Evolutionary conservation across 1,140 invertebrate species (phyloP), one percentile per base, ranked within the genome.

Genomic region (Hypothenemus hampei): DNA sequence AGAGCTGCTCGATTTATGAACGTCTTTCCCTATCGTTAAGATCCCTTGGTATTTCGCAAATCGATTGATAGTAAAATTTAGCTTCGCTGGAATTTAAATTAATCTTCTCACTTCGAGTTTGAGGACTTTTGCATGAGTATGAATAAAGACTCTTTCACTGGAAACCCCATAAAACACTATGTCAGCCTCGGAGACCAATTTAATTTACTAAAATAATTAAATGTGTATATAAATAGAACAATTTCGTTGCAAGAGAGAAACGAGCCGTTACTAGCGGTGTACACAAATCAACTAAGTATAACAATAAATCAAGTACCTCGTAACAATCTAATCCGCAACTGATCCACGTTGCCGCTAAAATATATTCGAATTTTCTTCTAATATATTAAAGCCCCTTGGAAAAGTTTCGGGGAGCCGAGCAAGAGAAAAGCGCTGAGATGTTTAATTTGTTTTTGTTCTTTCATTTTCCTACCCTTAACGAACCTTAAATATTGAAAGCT

Each of bases 231-330:
- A 60, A 60, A 60, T 60, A 60, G 58, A 49, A 60, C 48, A 59
- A 55, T 59, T 52, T 55, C 51, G 36, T 22, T 44, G 39, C 44
- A 40, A 19, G n/a, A 41, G 45, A 20, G 47, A 51, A 56, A 56
- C 53, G 58, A 51, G 45, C 22, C 53, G 48, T 60, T 60, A 57
- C 55, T 36, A 40, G 46, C 40, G 24, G 18, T 43, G 54, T 53
- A 60, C 55, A 60, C 59, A 60, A 60, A 60, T 60, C 59, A 60
- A 53, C 49, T 44, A 53, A 60, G 54, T 60, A 57, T 53, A 60
- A 60, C 46, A 33, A 60, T 60, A 57, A 60, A 60, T 60, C 54
- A 60, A 53, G 52, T 45, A 60, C 59, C 59, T 57, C 53, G 52
- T 47, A 57, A 60, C 59, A 60, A 57, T 57, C 50, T 60, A 60